Evolutionary conservation across 2,888 invertebrate species (phyloP).

Genomic region (Girardia tigrina): DNA sequence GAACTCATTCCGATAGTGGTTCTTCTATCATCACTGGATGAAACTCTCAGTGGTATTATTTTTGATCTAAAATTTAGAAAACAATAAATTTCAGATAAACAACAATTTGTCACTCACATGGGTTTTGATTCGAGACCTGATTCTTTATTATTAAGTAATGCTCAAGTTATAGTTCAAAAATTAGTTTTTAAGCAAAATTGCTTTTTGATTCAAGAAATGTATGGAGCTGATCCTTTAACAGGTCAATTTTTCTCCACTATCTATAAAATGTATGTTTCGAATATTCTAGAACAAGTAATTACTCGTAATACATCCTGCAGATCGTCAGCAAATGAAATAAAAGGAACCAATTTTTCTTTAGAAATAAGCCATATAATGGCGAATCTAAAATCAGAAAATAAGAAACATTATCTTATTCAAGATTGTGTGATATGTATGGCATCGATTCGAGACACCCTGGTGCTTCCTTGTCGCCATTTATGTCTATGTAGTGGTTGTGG

Average conservation of each 20-base stretch:
- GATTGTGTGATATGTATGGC: constrained; percentile 1
- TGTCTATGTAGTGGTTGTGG: neutral
- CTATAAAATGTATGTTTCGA: neutral
- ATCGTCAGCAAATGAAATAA: neutral
- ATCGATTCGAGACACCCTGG: neutral
- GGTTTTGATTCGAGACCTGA: neutral
- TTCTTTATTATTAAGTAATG: neutral
- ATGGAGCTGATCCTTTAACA: neutral
- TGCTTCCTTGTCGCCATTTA: constrained; percentile 14
- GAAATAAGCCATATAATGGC: neutral
- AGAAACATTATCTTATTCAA: neutral
- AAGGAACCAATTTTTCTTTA: neutral
- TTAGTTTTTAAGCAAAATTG: neutral
- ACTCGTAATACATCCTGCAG: neutral
- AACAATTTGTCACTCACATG: neutral
- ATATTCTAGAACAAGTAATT: neutral
- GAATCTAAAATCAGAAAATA: neutral
- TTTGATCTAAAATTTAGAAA: neutral
- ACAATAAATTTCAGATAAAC: neutral
- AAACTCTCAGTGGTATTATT: neutral
- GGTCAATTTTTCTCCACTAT: neutral
- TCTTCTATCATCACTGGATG: neutral
- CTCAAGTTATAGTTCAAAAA: neutral
- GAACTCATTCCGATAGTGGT: neutral
- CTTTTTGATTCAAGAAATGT: neutral